Evolutionary conservation across 2,888 invertebrate species (phyloP).

Genomic region (Orthosia incerta): DNA sequence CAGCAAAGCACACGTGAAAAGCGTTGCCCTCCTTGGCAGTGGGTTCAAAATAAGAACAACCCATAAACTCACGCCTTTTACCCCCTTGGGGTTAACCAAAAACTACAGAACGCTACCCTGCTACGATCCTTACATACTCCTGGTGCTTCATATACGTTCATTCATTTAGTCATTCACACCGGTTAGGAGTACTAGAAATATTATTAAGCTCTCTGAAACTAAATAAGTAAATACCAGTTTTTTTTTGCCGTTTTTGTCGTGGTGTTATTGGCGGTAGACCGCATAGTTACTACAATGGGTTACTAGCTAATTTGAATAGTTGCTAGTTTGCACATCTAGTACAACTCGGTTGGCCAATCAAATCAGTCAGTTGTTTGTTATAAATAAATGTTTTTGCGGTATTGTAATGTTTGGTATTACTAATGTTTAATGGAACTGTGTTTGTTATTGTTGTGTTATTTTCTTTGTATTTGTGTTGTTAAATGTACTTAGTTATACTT

Average conservation of each 20-base stretch:
- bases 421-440: constrained; percentile 34
- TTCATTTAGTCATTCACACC: too few relatives aligned
- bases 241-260: constrained; percentile 51
- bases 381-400: constrained; percentile 53
- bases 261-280: constrained; percentile 62
- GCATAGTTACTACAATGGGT: constrained; percentile 62
- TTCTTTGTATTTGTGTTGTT: background rate
- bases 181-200: too few relatives aligned
- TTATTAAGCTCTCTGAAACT: constrained; percentile 24
- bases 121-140: too few relatives aligned
- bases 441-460: constrained; percentile 34
- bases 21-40: background rate
- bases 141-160: too few relatives aligned
- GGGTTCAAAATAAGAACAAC: background rate
- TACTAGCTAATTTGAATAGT: constrained; percentile 56
- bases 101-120: too few relatives aligned
- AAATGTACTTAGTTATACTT: background rate
- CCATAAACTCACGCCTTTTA: too few relatives aligned
- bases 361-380: constrained; percentile 44
- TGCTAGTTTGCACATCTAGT: constrained; percentile 67
- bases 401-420: constrained; percentile 28
- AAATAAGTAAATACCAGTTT: constrained; percentile 51
- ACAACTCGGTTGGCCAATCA: constrained; percentile 56
- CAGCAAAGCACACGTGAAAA: too few relatives aligned
- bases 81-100: too few relatives aligned